Base-by-base conservation (phyloP, 2,113 vertebrate species). In the Pseudolaguvia tuberculata region DNA sequence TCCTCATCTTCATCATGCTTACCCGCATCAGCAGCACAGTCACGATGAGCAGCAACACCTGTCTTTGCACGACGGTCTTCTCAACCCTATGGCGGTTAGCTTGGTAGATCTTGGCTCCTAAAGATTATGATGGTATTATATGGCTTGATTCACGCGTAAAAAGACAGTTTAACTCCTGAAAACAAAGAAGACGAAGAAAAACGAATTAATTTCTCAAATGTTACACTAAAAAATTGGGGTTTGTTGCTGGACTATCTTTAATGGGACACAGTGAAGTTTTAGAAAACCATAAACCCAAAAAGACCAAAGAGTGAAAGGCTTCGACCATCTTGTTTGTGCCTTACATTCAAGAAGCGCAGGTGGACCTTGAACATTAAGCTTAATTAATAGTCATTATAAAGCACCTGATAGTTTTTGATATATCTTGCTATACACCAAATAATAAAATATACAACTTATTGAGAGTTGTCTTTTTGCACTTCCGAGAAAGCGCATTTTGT, bases 1-100 rank as follows among this genome's bases (percentile, higher is more conserved):
- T 72, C 35, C 29, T 70, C 67, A 61, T 45, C 73, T 21, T 61
- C 71, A 53, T 65, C 75, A 68, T 81, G 75, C 0, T 75, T 76
- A 78, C 81, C 50, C 50, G 42, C 68, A 55, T 39, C 50, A 63
- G 77, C 78, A 63, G 70, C 77, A 62, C 81, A 79, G 2, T 21
- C 61, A 48, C 23, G 89, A 93, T 35, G 89, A 95, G 90, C 96
- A 97, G 85, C 96, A 96, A 76, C 97, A 99, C 80, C 96, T 98
- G 85, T 89, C 93, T 70, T 87, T 98, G 91, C 96, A 99, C 85
- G 96, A 99, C 92, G 93, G 93, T 86, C 96, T 99, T 83, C 95
- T 99, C 85, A 97, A 98, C 89, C 90, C 95, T 82, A 99, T 99
- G 96, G 96, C 97, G 48, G 96, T 96, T 78, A 98, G 96, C 84